Evolutionary conservation across 2,113 vertebrate genomes (phyloP).

Genomic region (Noturus placidus): DNA sequence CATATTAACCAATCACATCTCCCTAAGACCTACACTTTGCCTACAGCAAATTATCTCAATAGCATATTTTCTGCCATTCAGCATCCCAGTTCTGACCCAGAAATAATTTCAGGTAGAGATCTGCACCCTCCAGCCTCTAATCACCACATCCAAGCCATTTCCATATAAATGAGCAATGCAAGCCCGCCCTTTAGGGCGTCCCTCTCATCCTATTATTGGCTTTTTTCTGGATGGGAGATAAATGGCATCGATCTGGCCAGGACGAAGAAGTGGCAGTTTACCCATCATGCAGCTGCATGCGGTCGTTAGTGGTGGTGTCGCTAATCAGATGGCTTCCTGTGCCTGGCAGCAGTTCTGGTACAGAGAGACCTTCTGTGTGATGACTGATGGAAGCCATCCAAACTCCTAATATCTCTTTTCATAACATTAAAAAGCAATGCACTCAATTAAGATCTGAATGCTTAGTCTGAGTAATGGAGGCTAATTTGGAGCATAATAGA

Average conservation of each 20-base stretch:
- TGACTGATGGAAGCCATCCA: constrained; percentile 48
- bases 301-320: constrained; percentile 59
- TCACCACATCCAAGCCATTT: constrained; percentile 57
- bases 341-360: neutral
- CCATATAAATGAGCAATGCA: constrained; percentile 61
- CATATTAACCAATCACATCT: neutral
- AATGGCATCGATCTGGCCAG: constrained; percentile 70
- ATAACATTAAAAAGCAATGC: constrained; percentile 70
- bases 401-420: constrained; percentile 62
- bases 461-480: constrained; percentile 64
- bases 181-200: constrained; percentile 56
- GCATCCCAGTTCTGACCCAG: constrained; percentile 1
- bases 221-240: constrained; percentile 67
- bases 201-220: constrained; percentile 67
- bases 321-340: constrained; percentile 28
- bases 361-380: neutral
- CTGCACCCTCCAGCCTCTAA: constrained; percentile 18
- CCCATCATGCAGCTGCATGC: constrained; percentile 49
- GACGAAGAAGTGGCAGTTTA: constrained; percentile 47
- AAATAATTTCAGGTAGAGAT: constrained; percentile 3
- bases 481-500: constrained; percentile 60
- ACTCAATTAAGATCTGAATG: constrained; percentile 69
- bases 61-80: neutral
- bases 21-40: neutral
- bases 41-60: neutral